Percentiles rank a stretch among this genome's conserved stretches.
These are phyloP conservation scores for Myioborus miniatus DNA, from an alignment of 2,797 vertebrate genomes.

Conservation along the genomic window DNA sequence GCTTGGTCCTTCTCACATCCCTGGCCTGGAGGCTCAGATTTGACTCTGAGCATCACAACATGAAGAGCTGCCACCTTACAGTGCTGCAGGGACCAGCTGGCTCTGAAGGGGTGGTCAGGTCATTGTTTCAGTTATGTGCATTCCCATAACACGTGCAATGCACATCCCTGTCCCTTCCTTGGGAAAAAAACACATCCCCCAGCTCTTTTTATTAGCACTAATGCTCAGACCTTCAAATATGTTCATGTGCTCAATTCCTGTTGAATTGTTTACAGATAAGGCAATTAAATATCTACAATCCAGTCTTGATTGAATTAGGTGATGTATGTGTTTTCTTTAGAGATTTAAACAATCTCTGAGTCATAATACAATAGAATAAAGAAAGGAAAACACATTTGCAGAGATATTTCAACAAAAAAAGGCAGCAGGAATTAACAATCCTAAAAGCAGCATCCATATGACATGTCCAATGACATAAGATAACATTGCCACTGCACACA, in stretches of 20 bases:
- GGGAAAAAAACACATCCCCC: not conserved
- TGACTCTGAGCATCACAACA: not conserved
- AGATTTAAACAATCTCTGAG: not conserved
- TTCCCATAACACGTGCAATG: accelerated
- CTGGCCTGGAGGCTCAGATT: not conserved
- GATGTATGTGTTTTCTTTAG: not conserved
- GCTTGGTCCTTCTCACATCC: accelerated
- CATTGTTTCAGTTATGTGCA: accelerated
- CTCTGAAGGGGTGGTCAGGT: accelerated
- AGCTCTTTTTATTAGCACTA: not conserved
- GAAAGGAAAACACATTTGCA: not conserved
- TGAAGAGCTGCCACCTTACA: not conserved
- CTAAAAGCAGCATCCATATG: not conserved
- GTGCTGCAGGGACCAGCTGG: not conserved
- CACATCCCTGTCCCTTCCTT: not conserved
- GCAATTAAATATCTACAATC: not conserved
- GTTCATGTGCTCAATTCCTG: not conserved
- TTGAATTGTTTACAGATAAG: not conserved
- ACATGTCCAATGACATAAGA: not conserved
- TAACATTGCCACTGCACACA: not conserved
- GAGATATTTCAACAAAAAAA: not conserved
- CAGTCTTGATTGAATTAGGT: not conserved
- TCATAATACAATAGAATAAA: not conserved
- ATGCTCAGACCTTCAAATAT: not conserved
- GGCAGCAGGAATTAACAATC: not conserved